Evolutionary conservation across 2,797 vertebrate species (phyloP).

Genomic region (Enteromius trimaculatus): DNA sequence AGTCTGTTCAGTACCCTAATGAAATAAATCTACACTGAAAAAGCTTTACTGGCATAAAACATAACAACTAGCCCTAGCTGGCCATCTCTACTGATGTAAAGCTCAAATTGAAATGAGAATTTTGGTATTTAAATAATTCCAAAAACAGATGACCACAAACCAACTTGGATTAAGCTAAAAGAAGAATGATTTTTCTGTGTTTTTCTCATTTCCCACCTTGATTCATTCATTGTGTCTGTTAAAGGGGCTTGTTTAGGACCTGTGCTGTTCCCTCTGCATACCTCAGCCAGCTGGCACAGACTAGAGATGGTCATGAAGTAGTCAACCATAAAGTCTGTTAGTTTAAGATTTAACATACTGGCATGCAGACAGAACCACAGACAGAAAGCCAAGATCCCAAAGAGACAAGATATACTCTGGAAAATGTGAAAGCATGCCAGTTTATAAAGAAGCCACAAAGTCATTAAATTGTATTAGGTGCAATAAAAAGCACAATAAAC

Average conservation of each 20-base stretch:
- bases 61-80: not conserved
- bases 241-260: slow-evolving; percentile 20
- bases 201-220: slow-evolving; percentile 13
- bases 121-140: not conserved
- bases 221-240: slow-evolving; percentile 24
- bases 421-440: not conserved
- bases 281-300: slow-evolving; percentile 48
- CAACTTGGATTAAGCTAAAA: slow-evolving; percentile 2
- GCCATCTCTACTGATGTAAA: not conserved
- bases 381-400: slow-evolving; percentile 10
- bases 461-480: not conserved
- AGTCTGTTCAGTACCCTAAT: not conserved
- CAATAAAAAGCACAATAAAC: slow-evolving; percentile 18
- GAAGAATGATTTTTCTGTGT: not conserved
- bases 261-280: not conserved
- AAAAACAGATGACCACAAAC: not conserved
- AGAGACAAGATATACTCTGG: slow-evolving; percentile 1
- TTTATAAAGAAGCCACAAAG: slow-evolving; percentile 6
- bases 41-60: not conserved
- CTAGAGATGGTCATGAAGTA: slow-evolving; percentile 44
- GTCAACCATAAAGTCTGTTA: slow-evolving; percentile 57
- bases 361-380: slow-evolving; percentile 25
- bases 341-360: slow-evolving; percentile 45
- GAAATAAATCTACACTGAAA: not conserved
- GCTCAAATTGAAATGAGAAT: not conserved